A percentile compares a stretch with the other conserved stretches of the same genome.
Conservation (phyloP, 1,140 invertebrate genomes). For the Scaptomyza montana region DNA sequence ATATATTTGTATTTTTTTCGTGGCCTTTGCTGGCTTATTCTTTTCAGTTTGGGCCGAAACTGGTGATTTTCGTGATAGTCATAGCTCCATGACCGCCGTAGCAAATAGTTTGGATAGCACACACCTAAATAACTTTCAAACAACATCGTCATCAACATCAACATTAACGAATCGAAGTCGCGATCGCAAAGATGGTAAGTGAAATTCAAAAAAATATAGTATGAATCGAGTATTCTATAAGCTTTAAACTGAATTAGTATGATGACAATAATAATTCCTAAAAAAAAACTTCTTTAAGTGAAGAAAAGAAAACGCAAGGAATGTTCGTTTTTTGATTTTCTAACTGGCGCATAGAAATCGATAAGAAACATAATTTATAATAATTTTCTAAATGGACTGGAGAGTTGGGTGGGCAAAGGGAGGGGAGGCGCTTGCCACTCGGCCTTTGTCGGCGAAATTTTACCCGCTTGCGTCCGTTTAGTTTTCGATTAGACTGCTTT, state of each 20-base stretch:
- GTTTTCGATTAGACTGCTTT: conserved; percentile 80
- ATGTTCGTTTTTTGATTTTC: conserved; percentile 40
- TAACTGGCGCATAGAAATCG: conserved; percentile 22
- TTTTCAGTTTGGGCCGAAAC: conserved; percentile 93
- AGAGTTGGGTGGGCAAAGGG: no score
- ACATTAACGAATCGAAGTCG: conserved; percentile 86
- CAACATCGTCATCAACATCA: conserved; percentile 85
- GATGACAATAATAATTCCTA: no score
- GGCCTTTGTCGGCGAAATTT: conserved; percentile 78
- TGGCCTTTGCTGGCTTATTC: conserved; percentile 84
- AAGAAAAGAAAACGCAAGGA: background rate
- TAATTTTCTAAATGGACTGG: conserved; percentile 71
- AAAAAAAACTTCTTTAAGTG: background rate
- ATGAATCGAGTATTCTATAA: no score
- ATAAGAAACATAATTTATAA: conserved; percentile 82
- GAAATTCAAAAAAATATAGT: no score
- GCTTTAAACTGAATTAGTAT: no score
- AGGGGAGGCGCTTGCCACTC: conserved; percentile 24
- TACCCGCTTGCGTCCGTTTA: conserved; percentile 72
- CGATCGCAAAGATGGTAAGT: conserved; percentile 88
- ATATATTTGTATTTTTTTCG: conserved; percentile 60
- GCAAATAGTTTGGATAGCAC: conserved; percentile 87
- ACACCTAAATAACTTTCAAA: conserved; percentile 85
- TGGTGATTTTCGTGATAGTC: conserved; percentile 91
- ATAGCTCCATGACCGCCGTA: conserved; percentile 88